Base-by-base conservation (phyloP, 2,797 vertebrate species). In the Hemitrygon akajei region DNA sequence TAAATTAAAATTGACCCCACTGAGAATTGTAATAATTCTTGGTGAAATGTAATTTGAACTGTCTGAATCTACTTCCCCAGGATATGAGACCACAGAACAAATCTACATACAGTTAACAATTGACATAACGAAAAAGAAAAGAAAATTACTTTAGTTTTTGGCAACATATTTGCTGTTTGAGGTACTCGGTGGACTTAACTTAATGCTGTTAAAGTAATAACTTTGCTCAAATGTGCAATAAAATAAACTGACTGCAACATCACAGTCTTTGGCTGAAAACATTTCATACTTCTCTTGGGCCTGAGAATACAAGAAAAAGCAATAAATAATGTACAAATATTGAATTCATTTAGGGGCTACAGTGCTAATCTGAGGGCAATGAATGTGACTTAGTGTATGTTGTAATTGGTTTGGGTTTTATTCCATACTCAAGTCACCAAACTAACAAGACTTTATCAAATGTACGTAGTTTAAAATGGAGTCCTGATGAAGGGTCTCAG, bases 281-380 rank as follows among this genome's bases (percentile, higher is more conserved):
- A 75, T 93, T 93, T 93, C 47, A 93, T 93, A 56, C 11, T 93
- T 76, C 40, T 93, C 71, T 76, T 93, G 91, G 37, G 40, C 47
- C 91, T 76, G 69, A 75, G 37, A 93, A 73, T 40, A n/a, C 12
- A 93, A 56, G 91, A 75, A 75, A 93, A 75, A 56, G 25, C 73
- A 93, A 93, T 93, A 93, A 93, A 93, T 93, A 58, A 93, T 76
- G 56, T 18, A 93, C 71, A 75, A 75, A 93, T 58, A 75, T 93
- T 75, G 25, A 93, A 71, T 93, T 14, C 27, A 93, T 76, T 93
- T 93, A 18, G 47, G 40, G 37, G 40, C 27, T 56, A 75, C 25
- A 93, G 40, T 76, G 47, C 40, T 76, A 93, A 93, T 27, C 25
- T 30, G 37, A n/a, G 71, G 27, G 71, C 75, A 69, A 92, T 10